Conservation (phyloP, 2,113 vertebrate species). For the Lamprotornis superbus region DNA sequence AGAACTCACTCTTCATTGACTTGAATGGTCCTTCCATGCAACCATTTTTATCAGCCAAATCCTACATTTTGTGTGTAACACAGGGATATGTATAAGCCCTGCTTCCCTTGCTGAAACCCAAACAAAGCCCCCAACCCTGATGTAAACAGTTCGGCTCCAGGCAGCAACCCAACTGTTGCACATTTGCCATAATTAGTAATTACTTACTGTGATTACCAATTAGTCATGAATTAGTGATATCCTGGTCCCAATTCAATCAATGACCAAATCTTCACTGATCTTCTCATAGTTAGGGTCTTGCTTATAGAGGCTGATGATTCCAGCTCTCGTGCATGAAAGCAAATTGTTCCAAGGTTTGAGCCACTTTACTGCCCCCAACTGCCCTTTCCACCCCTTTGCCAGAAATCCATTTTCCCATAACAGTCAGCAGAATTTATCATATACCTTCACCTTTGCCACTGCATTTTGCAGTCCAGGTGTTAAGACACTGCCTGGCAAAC, state of each 20-base stretch:
- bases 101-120: background rate
- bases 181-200: background rate
- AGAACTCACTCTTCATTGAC: background rate
- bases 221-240: background rate
- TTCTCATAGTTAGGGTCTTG: background rate
- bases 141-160: background rate
- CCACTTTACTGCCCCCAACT: background rate
- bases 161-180: background rate
- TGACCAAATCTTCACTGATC: background rate
- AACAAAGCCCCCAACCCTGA: fast-evolving
- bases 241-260: background rate
- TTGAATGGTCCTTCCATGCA: background rate
- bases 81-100: background rate
- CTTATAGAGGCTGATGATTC: background rate
- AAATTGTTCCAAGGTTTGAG: background rate
- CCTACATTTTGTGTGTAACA: background rate
- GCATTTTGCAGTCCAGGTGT: background rate
- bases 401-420: background rate
- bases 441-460: background rate
- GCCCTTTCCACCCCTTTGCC: background rate
- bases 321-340: background rate
- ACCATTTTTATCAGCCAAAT: background rate
- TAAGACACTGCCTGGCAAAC: background rate
- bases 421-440: background rate
- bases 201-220: background rate